Evolutionary conservation across 1,140 invertebrate species (phyloP).

Genomic region (Dreissena rostriformis): DNA sequence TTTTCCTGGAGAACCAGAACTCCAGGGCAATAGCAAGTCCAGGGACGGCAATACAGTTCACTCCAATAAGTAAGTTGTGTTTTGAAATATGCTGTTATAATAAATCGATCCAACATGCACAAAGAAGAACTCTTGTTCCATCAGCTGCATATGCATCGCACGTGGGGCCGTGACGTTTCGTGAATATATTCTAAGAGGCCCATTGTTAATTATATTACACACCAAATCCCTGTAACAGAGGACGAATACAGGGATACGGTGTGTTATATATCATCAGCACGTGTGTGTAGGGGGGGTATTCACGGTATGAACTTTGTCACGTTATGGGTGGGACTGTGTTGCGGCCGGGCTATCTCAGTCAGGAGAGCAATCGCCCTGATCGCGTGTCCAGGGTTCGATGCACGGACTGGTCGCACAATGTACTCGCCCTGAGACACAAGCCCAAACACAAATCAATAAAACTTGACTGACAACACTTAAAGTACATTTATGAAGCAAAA

Average conservation of each 20-base stretch:
- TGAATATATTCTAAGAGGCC: background rate
- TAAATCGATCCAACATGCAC: background rate
- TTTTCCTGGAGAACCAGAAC: slow-evolving; percentile 30
- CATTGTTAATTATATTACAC: background rate
- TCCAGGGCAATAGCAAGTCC: slow-evolving; percentile 22
- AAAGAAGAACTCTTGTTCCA: background rate
- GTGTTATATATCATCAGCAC: too few relatives aligned
- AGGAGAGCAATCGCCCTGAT: too few relatives aligned
- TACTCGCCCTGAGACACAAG: too few relatives aligned
- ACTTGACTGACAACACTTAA: too few relatives aligned
- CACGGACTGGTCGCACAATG: too few relatives aligned
- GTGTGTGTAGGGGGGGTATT: too few relatives aligned
- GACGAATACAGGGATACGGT: background rate
- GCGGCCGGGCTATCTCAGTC: too few relatives aligned
- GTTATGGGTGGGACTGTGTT: too few relatives aligned
- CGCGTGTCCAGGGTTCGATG: too few relatives aligned
- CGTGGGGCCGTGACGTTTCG: background rate
- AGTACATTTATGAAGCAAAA: too few relatives aligned
- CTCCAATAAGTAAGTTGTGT: background rate
- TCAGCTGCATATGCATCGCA: background rate
- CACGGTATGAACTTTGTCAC: too few relatives aligned
- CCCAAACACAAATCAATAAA: too few relatives aligned
- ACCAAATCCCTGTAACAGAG: background rate
- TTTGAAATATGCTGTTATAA: background rate
- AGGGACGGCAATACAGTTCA: slow-evolving; percentile 2